Percentiles rank a stretch among this genome's conserved stretches.
Evolutionary conservation across 2,888 invertebrate species (phyloP).

Genomic region (Campoletis raptor): DNA sequence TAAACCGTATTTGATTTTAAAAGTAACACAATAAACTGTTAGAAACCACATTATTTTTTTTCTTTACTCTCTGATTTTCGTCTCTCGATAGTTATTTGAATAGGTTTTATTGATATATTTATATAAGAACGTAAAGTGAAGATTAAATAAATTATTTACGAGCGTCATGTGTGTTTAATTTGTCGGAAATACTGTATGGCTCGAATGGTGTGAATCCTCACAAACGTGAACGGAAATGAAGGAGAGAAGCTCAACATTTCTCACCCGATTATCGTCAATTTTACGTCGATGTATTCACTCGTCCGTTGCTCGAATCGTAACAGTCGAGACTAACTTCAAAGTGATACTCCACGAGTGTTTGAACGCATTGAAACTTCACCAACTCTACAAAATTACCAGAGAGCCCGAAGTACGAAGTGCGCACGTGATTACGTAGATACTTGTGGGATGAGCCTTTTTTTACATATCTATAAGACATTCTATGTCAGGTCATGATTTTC

Average conservation of each 20-base stretch:
- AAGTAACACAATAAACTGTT: neutral
- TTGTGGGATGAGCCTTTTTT: neutral
- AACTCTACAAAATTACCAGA: neutral
- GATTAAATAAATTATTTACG: conserved; percentile 64
- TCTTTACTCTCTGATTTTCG: neutral
- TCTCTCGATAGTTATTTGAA: conserved; percentile 3
- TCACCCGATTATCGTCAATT: conserved; percentile 9
- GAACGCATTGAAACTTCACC: neutral
- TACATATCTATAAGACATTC: neutral
- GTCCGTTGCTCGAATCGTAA: neutral
- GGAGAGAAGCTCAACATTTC: conserved; percentile 19
- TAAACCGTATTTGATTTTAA: neutral
- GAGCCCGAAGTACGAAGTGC: neutral
- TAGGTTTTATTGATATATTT: conserved; percentile 19
- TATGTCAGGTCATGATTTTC: neutral
- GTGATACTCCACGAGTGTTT: conserved; percentile 20
- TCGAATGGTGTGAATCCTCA: conserved; percentile 24
- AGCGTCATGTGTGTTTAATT: conserved; percentile 46
- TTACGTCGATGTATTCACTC: conserved; percentile 4
- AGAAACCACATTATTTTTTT: neutral
- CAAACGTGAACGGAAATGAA: conserved; percentile 14
- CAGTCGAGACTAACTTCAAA: conserved; percentile 40
- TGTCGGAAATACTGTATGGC: conserved; percentile 6
- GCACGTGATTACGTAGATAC: neutral
- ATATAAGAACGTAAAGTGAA: neutral